Percentiles rank a stretch among this genome's conserved stretches.
Conservation (phyloP, 2,888 invertebrate genomes). For the Prenolepis imparis region DNA sequence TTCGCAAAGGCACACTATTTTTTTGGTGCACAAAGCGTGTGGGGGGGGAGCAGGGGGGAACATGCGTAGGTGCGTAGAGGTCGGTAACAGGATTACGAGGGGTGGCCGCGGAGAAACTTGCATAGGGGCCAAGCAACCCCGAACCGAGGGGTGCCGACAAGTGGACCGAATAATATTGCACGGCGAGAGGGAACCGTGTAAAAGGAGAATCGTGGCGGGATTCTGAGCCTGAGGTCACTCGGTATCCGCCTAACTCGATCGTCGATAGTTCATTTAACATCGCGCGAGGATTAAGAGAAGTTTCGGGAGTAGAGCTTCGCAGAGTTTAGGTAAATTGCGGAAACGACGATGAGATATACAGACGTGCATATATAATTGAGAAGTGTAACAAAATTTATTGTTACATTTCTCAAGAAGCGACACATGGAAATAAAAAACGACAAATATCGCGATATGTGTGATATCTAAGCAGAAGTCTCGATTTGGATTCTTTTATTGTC, state of each 20-base stretch:
- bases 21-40: constrained; percentile 63
- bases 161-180: constrained; percentile 82
- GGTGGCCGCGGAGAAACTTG: constrained; percentile 71
- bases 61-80: constrained; percentile 72
- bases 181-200: constrained; percentile 72
- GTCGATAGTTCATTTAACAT: constrained; percentile 49
- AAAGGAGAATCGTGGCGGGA: constrained; percentile 57
- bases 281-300: constrained; percentile 25
- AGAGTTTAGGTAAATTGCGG: not conserved
- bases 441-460: not conserved
- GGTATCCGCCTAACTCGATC: constrained; percentile 51
- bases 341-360: not conserved
- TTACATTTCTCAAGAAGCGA: no score
- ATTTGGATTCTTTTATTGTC: constrained; percentile 57
- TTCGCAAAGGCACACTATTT: constrained; percentile 66
- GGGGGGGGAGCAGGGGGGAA: not conserved
- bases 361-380: not conserved
- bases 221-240: constrained; percentile 47
- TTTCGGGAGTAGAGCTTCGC: not conserved
- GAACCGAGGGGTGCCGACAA: constrained; percentile 78
- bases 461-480: not conserved
- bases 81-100: constrained; percentile 81
- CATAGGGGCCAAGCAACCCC: constrained; percentile 67
- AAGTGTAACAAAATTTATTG: not conserved
- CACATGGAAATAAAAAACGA: not conserved